These are phyloP conservation scores for Euwallacea fornicatus DNA, from an alignment of 1,140 invertebrate species.

Conservation along the genomic window DNA sequence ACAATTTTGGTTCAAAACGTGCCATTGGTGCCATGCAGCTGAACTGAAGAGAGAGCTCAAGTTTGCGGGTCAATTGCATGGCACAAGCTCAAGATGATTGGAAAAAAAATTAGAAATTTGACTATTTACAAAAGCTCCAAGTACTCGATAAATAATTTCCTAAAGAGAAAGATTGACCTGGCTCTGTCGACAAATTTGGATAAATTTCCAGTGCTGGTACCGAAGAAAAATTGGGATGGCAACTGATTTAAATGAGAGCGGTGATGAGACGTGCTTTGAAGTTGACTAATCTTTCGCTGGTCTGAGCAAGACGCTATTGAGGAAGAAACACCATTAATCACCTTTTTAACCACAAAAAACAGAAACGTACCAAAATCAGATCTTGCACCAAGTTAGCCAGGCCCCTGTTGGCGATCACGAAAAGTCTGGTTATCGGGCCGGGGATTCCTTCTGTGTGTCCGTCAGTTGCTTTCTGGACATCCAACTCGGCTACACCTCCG, in stretches of 20 bases:
- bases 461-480: conserved; percentile 52
- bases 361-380: conserved; percentile 69
- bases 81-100: neutral
- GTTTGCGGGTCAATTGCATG: neutral
- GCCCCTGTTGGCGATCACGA: conserved; percentile 81
- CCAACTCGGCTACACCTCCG: conserved; percentile 56
- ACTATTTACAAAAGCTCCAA: conserved; percentile 43
- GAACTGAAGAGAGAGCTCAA: too few relatives aligned
- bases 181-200: conserved; percentile 6
- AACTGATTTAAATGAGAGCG: conserved; percentile 70
- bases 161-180: conserved; percentile 27
- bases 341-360: neutral
- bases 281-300: conserved; percentile 85
- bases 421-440: conserved; percentile 79
- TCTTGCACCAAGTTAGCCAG: conserved; percentile 83
- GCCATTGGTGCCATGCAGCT: neutral
- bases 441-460: conserved; percentile 76
- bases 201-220: conserved; percentile 6
- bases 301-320: conserved; percentile 76
- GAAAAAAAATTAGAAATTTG: conserved; percentile 10
- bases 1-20: conserved; percentile 4
- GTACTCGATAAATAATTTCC: conserved; percentile 43
- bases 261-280: conserved; percentile 87
- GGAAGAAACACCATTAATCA: conserved; percentile 34
- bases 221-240: conserved; percentile 32